A percentile compares a stretch with the other conserved stretches of the same genome.
phyloP scores from a whole-genome alignment of 2,797 vertebrate species.

The Falco peregrinus region DNA sequence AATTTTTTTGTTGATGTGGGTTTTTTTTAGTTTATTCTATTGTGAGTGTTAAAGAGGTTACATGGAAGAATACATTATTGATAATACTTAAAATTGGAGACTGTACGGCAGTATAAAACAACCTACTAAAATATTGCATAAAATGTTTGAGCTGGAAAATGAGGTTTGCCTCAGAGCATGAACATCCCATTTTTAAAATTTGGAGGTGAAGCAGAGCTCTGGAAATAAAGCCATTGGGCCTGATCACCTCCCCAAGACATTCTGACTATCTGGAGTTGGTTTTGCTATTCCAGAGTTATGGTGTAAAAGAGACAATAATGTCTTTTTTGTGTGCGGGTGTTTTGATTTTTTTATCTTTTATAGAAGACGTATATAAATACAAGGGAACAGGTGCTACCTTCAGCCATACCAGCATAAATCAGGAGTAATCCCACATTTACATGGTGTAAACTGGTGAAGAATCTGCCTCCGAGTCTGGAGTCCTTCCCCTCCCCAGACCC shows the following conservation, averaged over 20 bases:
- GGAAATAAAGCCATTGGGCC: conserved; percentile 33
- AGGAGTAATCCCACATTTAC: neutral
- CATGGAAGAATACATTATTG: conserved; percentile 34
- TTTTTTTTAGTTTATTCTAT: conserved; percentile 55
- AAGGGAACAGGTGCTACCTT: neutral
- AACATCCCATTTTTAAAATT: conserved; percentile 54
- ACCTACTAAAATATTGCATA: conserved; percentile 52
- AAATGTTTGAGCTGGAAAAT: conserved; percentile 55
- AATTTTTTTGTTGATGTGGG: conserved; percentile 30
- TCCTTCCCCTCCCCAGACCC: conserved; percentile 36
- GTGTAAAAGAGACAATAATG: neutral
- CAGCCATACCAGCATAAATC: neutral
- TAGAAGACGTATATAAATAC: neutral
- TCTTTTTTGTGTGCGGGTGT: neutral
- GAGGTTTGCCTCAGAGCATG: conserved; percentile 50
- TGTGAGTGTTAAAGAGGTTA: conserved; percentile 59
- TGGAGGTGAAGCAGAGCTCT: conserved; percentile 11
- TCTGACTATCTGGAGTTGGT: neutral
- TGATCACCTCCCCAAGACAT: neutral
- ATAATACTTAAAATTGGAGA: conserved; percentile 32
- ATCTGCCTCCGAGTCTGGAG: conserved; percentile 1
- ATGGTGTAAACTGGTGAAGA: neutral
- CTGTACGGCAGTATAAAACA: conserved; percentile 1
- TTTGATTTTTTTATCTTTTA: neutral
- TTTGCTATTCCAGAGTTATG: neutral